Conservation (phyloP, 2,113 vertebrate species). For the Hippolais icterina region DNA sequence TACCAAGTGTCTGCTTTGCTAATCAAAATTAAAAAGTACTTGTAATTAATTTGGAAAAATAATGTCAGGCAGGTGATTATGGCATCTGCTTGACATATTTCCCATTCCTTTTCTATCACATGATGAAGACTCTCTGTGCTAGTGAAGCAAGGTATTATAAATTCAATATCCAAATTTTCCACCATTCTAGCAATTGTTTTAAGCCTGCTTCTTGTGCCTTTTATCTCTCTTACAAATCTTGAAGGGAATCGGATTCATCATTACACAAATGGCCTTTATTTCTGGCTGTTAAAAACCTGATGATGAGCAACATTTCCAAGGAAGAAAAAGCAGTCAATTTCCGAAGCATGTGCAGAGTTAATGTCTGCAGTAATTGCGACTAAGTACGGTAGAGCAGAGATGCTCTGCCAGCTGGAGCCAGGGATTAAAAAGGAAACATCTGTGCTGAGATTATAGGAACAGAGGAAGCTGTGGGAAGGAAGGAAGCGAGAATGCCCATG, state of each 20-base stretch:
- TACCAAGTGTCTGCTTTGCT: not conserved
- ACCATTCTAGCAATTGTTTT: conserved; percentile 27
- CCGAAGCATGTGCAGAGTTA: conserved; percentile 51
- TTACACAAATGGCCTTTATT: conserved; percentile 67
- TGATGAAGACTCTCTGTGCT: not conserved
- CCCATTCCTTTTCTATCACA: not conserved
- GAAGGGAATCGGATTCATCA: conserved; percentile 62
- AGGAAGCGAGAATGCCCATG: conserved; percentile 57
- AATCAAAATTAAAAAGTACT: not conserved
- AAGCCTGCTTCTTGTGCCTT: conserved; percentile 40
- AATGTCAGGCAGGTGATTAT: not conserved
- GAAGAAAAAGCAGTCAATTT: conserved; percentile 56
- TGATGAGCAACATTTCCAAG: conserved; percentile 66
- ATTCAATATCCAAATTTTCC: conserved; percentile 7
- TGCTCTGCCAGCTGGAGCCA: conserved; percentile 62
- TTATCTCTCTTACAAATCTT: conserved; percentile 65
- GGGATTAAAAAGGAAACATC: conserved; percentile 77
- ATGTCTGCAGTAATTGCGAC: conserved; percentile 52
- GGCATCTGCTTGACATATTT: not conserved
- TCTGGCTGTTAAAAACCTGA: conserved; percentile 69
- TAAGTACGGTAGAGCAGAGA: conserved; percentile 59
- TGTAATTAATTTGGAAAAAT: not conserved
- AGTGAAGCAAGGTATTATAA: not conserved
- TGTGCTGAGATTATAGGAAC: conserved; percentile 70
- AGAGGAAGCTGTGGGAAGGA: conserved; percentile 72